Percentiles rank a stretch among this genome's conserved stretches.
These are phyloP conservation scores for Microcebus lehilahytsara DNA, from an alignment of 2,113 vertebrate genomes.

Conservation along the genomic window DNA sequence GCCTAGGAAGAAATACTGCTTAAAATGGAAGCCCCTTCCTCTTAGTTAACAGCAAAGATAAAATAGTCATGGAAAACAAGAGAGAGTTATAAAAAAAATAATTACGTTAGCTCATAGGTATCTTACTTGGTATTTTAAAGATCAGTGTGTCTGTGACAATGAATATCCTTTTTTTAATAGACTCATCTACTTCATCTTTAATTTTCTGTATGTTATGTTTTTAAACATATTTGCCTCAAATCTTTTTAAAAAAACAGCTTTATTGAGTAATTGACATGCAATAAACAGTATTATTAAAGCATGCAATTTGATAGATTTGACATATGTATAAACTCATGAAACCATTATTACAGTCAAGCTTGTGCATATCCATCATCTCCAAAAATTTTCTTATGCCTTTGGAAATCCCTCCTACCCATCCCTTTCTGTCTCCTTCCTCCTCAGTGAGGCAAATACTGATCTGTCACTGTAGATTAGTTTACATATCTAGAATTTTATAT, in stretches of 20 bases:
- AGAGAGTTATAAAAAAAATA: background rate
- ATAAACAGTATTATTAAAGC: background rate
- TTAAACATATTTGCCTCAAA: constrained; percentile 24
- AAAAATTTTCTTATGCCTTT: background rate
- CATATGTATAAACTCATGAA: background rate
- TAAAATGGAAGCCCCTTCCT: background rate
- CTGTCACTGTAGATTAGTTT: background rate
- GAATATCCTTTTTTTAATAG: background rate
- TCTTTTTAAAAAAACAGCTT: background rate
- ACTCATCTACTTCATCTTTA: background rate
- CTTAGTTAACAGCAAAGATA: constrained; percentile 21
- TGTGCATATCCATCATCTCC: background rate
- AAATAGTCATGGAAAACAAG: constrained; percentile 29
- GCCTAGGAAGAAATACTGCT: constrained; percentile 16
- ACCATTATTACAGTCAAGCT: background rate
- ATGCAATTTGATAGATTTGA: background rate
- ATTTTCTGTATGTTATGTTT: background rate
- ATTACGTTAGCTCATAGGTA: background rate
- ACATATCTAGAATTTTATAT: background rate
- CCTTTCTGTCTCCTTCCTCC: background rate
- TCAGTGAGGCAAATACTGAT: background rate
- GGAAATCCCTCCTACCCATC: background rate
- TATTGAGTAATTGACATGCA: background rate
- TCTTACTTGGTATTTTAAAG: constrained; percentile 34
- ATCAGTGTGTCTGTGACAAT: background rate